Base-by-base conservation (phyloP, 2,113 vertebrate genomes). In the Silurus asotus region DNA sequence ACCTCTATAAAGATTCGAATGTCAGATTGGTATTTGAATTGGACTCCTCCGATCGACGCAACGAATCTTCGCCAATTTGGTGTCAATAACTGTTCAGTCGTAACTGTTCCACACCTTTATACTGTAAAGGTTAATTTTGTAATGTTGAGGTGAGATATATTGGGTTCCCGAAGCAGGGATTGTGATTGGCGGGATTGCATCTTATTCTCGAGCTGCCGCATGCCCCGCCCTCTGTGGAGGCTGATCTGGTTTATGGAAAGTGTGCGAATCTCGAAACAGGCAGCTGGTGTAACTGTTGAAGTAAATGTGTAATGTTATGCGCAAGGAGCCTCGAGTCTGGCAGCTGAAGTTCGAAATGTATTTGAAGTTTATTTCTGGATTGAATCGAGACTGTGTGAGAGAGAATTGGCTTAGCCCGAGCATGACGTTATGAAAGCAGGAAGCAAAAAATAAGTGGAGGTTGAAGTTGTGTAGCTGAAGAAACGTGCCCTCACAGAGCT, bases 361-460 rank as follows among this genome's bases (percentile, higher is more conserved):
- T 45, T 61, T 80, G 28, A 45, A 59, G 77, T 59, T 13, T 61
- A 80, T 80, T 80, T 80, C 19, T 61, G 58, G 58, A 61, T 48
- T 80, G 45, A 61, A 61, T 58, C 51, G 6, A 80, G 28, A 80
- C 28, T 23, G 23, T 23, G 56, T 61, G 37, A 61, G 77, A 79
- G 77, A 79, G 77, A 79, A 59, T 20, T 59, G 76, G 53, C 56
- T 79, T 59, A 79, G 55, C 55, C 56, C 19, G 20, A 79, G 77
- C 77, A 79, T 79, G 77, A 80, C 58, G 20, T 61, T 61, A 20
- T 80, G 77, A 80, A 80, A 80, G 77, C 77, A 80, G 28, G 8
- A 61, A 80, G 56, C 8, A 59, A 80, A 80, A 37, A 61, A 80
- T 80, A 80, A 61, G 28, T 48, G 19, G 37, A 17, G 56, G 28